Conservation (phyloP, 2,888 invertebrate genomes). For the Hipparchia semele region DNA sequence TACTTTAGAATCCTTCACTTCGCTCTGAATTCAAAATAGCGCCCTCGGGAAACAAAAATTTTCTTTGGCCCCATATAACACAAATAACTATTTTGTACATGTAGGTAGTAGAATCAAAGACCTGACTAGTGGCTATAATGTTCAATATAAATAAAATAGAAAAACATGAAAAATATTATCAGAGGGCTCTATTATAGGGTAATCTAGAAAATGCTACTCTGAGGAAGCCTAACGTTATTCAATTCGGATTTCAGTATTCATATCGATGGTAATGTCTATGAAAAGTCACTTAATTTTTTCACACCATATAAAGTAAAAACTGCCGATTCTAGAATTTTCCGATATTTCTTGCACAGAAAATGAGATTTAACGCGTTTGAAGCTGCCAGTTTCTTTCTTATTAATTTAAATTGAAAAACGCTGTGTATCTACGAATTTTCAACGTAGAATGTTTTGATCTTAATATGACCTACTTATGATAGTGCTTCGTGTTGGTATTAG, state of each 20-base stretch:
- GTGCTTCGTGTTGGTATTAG: not conserved
- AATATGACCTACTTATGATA: not conserved
- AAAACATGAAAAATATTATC: no score
- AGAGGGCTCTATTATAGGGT: no score
- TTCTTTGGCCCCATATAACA: no score
- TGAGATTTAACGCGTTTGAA: conserved; percentile 3
- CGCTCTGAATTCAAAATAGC: no score
- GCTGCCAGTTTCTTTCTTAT: conserved; percentile 5
- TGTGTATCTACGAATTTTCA: not conserved
- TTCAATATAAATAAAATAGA: no score
- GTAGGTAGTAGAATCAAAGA: no score
- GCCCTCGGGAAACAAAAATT: no score
- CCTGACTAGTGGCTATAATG: no score
- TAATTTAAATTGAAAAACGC: conserved; percentile 9
- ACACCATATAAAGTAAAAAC: conserved; percentile 2
- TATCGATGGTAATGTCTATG: conserved; percentile 1
- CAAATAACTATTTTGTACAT: no score
- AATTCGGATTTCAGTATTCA: not conserved
- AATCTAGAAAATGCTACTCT: no score
- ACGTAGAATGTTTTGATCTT: not conserved
- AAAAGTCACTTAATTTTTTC: not conserved
- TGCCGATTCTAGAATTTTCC: not conserved
- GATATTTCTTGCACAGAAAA: not conserved
- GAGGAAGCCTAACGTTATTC: not conserved
- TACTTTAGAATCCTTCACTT: no score